Evolutionary conservation across 1,140 invertebrate species (phyloP).

Genomic region (Zaprionus gabonicus): DNA sequence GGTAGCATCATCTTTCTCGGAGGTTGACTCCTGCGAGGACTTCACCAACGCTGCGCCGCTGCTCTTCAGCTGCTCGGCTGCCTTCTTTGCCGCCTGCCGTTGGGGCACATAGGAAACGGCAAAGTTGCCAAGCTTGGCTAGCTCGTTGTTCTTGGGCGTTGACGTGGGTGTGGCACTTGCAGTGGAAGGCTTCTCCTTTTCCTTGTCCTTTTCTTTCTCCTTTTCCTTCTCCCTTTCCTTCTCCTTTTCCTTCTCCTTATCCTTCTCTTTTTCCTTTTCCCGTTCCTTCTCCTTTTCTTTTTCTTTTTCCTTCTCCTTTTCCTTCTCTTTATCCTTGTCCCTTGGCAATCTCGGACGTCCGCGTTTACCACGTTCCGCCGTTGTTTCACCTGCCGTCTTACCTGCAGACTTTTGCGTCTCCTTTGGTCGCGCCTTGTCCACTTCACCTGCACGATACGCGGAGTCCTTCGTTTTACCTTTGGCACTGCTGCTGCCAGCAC

Average conservation of each 20-base stretch:
- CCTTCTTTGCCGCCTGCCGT: conserved; percentile 95
- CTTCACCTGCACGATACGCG: conserved; percentile 4
- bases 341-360: conserved; percentile 56
- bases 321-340: conserved; percentile 17
- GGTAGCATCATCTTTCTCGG: conserved; percentile 20
- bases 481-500: conserved; percentile 6
- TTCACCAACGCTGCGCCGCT: conserved; percentile 87
- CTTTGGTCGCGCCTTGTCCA: conserved; percentile 54
- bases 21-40: conserved; percentile 70
- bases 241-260: conserved; percentile 6
- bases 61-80: conserved; percentile 94
- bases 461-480: conserved; percentile 53
- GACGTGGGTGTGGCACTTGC: conserved; percentile 1
- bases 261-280: conserved; percentile 3
- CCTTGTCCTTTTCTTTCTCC: conserved; percentile 20
- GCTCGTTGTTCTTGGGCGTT: conserved; percentile 83
- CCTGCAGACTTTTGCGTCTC: conserved; percentile 60
- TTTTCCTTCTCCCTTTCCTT: conserved; percentile 8
- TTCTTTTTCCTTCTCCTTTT: conserved; percentile 47
- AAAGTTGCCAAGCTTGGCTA: conserved; percentile 88
- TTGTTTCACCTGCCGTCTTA: conserved; percentile 51
- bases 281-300: conserved; percentile 28
- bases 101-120: conserved; percentile 93
- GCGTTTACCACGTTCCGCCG: conserved; percentile 68
- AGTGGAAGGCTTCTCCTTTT: conserved; percentile 18